Evolutionary conservation across 2,888 invertebrate species (phyloP).

Genomic region (Dasypogon diadema): DNA sequence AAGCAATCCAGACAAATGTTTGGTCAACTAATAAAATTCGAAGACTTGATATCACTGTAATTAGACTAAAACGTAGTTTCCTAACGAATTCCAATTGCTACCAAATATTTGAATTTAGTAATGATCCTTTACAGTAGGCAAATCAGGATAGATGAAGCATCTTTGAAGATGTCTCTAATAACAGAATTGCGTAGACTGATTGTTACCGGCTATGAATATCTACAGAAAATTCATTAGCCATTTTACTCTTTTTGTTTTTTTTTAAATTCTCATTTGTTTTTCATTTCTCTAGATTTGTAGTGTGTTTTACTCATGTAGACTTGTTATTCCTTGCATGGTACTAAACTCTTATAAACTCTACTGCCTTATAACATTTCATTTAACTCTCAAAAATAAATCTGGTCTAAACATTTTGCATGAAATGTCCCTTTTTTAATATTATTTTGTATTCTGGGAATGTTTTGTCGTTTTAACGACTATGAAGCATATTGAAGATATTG

Average conservation of each 20-base stretch:
- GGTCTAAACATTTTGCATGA: no score
- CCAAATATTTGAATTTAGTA: no score
- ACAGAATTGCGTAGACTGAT: not conserved
- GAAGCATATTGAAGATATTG: no score
- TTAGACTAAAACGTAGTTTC: slow-evolving; percentile 22
- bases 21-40: no score
- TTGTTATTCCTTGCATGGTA: not conserved
- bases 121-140: no score
- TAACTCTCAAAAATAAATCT: not conserved
- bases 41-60: not conserved
- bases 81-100: slow-evolving; percentile 6
- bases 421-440: no score
- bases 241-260: not conserved
- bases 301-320: not conserved
- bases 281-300: slow-evolving; percentile 26
- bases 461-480: no score
- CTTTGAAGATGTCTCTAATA: slow-evolving; percentile 11
- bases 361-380: not conserved
- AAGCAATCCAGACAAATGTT: no score
- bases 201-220: slow-evolving; percentile 30
- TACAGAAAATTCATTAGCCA: slow-evolving; percentile 31
- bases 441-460: no score
- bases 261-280: slow-evolving; percentile 22
- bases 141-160: no score
- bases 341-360: not conserved